Evolutionary conservation across 2,797 vertebrate species (phyloP), one percentile per base, ranked within the genome.

Genomic region (Cyclopterus lumpus): DNA sequence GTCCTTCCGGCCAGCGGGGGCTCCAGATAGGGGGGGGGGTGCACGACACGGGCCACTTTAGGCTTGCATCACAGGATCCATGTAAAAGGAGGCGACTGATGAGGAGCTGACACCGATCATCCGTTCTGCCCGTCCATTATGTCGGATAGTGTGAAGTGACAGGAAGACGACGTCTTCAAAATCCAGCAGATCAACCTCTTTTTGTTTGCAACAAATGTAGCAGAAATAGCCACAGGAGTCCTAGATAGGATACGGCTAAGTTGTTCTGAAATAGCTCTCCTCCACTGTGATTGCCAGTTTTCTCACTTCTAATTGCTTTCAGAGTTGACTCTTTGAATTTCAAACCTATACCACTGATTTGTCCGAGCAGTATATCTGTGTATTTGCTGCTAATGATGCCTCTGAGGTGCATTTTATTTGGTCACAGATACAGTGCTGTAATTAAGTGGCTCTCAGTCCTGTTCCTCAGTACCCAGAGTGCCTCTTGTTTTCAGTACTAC

Each of bases 201-300:
- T 94, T 95, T 96, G 94, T 95, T 94, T 92, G 93, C 77, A 75
- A 80, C 90, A 92, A 95, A 93, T 93, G 93, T 93, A 94, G 93
- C 94, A 93, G 94, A 95, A 95, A 86, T 77, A 93, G 84, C 92
- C 85, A 59, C 93, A 67, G 93, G 92, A 93, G 92, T 91, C 82
- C 88, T 63, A 67, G 75, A 81, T 71, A 80, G 77, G 83, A 81
- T 64, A 78, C 58, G 76, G 86, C 82, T 82, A 85, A 81, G 88
- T 84, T 87, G 82, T 63, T 82, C 85, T 80, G 55, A 87, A 92
- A 94, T 91, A 87, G 86, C 82, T 85, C 76, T 44, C 28, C 79
- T 90, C 81, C 86, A 73, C 90, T 71, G 73, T 78, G 73, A 84
- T 51, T 42, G 70, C 46, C 83, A 57, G 54, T 79, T 75, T 87